These are phyloP conservation scores for Morone saxatilis DNA, from an alignment of 2,113 vertebrate species.

Conservation along the genomic window DNA sequence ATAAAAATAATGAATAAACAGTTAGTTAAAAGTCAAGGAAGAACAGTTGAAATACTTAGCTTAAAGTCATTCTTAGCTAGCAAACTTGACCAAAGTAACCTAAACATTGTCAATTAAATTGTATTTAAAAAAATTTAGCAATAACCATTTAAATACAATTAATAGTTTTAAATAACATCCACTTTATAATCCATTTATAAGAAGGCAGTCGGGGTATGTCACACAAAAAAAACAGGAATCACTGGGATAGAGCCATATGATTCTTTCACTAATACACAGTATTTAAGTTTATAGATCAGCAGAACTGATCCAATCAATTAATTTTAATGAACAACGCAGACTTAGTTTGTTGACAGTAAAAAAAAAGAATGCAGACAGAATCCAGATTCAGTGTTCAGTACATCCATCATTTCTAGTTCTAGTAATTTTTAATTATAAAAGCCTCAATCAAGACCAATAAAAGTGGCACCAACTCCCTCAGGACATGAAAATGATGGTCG, in stretches of 20 bases:
- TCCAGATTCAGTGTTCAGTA: not conserved
- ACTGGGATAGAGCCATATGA: not conserved
- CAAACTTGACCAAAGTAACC: not conserved
- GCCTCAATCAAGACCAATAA: constrained; percentile 23
- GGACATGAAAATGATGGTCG: constrained; percentile 17
- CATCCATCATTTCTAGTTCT: not conserved
- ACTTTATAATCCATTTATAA: not conserved
- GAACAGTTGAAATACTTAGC: not conserved
- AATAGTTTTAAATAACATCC: not conserved
- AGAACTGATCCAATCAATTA: not conserved
- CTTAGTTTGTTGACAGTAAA: not conserved
- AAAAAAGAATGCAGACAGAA: not conserved
- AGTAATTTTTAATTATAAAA: constrained; percentile 16
- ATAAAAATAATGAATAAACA: no score
- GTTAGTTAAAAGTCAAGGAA: not conserved
- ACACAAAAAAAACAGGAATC: not conserved
- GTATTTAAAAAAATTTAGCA: not conserved
- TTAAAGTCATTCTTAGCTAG: not conserved
- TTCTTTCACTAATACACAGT: not conserved
- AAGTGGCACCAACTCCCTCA: not conserved
- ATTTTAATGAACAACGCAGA: constrained; percentile 12
- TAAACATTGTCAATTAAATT: not conserved
- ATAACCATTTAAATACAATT: not conserved
- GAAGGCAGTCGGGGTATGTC: not conserved
- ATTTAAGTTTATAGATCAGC: constrained; percentile 1